Base-by-base conservation (phyloP, 2,797 vertebrate species). In the Sparidentex hasta region DNA sequence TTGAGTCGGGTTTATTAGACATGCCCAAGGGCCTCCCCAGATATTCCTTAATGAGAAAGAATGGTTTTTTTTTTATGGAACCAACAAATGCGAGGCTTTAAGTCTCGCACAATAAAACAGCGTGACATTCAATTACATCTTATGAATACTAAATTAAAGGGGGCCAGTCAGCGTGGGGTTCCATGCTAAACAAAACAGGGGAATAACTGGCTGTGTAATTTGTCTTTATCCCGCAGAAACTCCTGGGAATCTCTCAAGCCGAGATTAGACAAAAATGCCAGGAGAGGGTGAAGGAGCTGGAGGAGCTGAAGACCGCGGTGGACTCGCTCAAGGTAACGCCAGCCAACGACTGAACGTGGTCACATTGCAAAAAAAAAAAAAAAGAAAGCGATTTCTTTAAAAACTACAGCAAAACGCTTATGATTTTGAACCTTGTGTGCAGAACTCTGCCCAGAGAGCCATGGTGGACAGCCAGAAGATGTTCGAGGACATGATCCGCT, bases 381-480 rank as follows among this genome's bases (percentile, higher is more conserved):
- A 12, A 7, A 29, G 43, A 21, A 21, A 48, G 17, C 21, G 14
- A 18, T 14, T 33, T 11, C 67, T 67, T 1, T n/a, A 44, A 65
- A 54, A 52, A 47, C 13, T 50, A 4, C 3, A 7, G 52, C 9
- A 20, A 50, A 67, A 38, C 20, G 25, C 54, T 81, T n/a, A 86
- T 76, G 29, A n/a, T 83, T n/a, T 48, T 52, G 38, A 1, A 11
- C 78, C 2, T 76, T 41, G 21, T 59, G 46, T 63, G 9, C 89
- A 96, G 95, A 96, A 94, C 83, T 95, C 94, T 0, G 95, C 95
- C n/a, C 95, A 96, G 77, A 93, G 95, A 86, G 95, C 95, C 79
- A 96, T 96, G 95, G 81, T 93, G 46, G 95, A 96, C 67, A 96
- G 95, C 81, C 95, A 96, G 90, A 96, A 96, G 92, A 96, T 96